Conservation (phyloP, 1,140 invertebrate species). For the Dermatophagoides farinae region DNA sequence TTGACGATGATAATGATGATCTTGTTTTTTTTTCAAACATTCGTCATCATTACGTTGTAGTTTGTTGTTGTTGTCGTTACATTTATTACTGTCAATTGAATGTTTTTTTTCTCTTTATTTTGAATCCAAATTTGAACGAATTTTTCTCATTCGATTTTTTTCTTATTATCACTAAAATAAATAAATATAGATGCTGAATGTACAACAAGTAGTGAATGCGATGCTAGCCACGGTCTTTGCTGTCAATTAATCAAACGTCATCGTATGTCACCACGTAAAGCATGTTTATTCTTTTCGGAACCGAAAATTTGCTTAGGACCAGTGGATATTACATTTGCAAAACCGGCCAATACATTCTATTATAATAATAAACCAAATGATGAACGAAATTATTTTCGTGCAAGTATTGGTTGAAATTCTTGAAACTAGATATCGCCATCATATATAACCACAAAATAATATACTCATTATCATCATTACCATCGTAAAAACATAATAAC, state of each 20-base stretch:
- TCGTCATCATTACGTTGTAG: too few species aligned
- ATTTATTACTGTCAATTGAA: not conserved
- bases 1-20: too few species aligned
- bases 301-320: conserved; percentile 66
- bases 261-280: conserved; percentile 56
- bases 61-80: not conserved
- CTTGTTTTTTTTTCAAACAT: too few species aligned
- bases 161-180: not conserved
- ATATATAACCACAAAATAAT: too few species aligned
- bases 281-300: conserved; percentile 73
- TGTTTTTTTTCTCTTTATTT: not conserved
- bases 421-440: too few species aligned
- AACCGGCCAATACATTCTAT: not conserved
- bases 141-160: not conserved
- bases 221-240: conserved; percentile 58
- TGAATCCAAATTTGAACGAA: not conserved
- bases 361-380: not conserved
- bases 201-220: conserved; percentile 57
- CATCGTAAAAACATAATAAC: too few species aligned
- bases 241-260: conserved; percentile 67
- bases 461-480: too few species aligned
- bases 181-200: conserved; percentile 48
- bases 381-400: not conserved
- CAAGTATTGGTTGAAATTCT: not conserved
- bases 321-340: conserved; percentile 38